A percentile compares a stretch with the other conserved stretches of the same genome.
Evolutionary conservation across 2,888 invertebrate genomes (phyloP).

Genomic region (Malthinus flaveolus): DNA sequence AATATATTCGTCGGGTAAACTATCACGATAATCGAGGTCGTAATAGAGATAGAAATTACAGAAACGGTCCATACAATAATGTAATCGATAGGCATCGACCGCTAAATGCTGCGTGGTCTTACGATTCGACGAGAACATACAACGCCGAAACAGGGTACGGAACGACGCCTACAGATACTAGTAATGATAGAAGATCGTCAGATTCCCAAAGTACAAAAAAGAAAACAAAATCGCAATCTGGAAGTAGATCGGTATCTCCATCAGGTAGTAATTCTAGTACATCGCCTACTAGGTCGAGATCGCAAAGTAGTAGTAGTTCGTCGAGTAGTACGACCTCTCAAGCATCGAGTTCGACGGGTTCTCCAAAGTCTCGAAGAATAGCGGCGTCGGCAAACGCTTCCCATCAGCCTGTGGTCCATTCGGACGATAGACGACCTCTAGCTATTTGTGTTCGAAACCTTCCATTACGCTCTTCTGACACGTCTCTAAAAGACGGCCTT

Average conservation of each 20-base stretch:
- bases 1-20: constrained; percentile 49
- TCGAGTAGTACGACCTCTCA: constrained; percentile 67
- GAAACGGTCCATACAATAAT: constrained; percentile 55
- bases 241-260: constrained; percentile 59
- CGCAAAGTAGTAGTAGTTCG: constrained; percentile 60
- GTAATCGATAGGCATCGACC: constrained; percentile 42
- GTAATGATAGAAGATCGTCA: constrained; percentile 37
- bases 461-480: constrained; percentile 87
- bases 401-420: constrained; percentile 48
- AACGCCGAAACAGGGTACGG: constrained; percentile 52
- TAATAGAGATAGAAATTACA: constrained; percentile 54
- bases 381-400: constrained; percentile 51
- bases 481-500: constrained; percentile 94
- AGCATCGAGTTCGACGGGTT: constrained; percentile 62
- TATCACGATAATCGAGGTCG: constrained; percentile 54
- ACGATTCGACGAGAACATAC: constrained; percentile 56
- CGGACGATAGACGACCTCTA: constrained; percentile 75
- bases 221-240: constrained; percentile 55
- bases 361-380: constrained; percentile 59
- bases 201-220: constrained; percentile 46
- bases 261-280: constrained; percentile 60
- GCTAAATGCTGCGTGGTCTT: constrained; percentile 39
- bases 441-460: constrained; percentile 91
- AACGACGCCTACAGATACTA: constrained; percentile 47
- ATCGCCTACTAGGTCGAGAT: constrained; percentile 58